Base-by-base conservation (phyloP, 2,888 invertebrate genomes). In the Petrolisthes manimaculis region DNA sequence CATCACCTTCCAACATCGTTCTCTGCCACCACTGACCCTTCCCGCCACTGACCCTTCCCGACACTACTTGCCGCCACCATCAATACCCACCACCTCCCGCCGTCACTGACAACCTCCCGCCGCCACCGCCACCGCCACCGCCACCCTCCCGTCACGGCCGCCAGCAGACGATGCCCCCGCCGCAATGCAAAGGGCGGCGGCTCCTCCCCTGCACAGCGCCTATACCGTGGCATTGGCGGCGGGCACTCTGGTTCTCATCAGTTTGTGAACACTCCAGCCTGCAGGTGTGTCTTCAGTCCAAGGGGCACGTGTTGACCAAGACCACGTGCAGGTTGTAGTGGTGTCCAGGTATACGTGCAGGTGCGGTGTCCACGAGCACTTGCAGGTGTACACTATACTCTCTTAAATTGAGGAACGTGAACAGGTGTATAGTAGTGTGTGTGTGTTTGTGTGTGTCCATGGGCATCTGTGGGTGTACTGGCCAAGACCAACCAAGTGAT, bases 121-220 rank as follows among this genome's bases (percentile, higher is more conserved):
- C 37, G 2, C 37, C 1, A 2, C 53, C 55, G 37, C 78, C n/a
- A 51, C 9, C 69, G 79, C 86, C 5, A 86, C 89, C 0, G 89
- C 89, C 5, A 67, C 14, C 67, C 67, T 67, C 67, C 67, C 37
- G 37, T 37, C 37, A 37, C 37, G 37, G 37, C 53, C 55, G 37
- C 78, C n/a, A 51, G 21, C 69, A 82, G 89, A 85, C 12, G 85
- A 89, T 55, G 79, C 86, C 5, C 89, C 89, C 0, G 89, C 89
- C 5, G 89, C 89, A 67, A 86, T 89, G 89, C 89, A 89, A 55
- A 21, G 89, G n/a, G 89, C 89, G 37, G 77, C 89, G 21, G 89
- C 89, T 4, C 86, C 89, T 0, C 89, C 89, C 14, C 37, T 86
- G 37, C 77, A 89, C 77, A 86, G 89, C 67, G 85, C 86, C 77